Conservation (phyloP, 2,797 vertebrate genomes). For the Botia almorhae region DNA sequence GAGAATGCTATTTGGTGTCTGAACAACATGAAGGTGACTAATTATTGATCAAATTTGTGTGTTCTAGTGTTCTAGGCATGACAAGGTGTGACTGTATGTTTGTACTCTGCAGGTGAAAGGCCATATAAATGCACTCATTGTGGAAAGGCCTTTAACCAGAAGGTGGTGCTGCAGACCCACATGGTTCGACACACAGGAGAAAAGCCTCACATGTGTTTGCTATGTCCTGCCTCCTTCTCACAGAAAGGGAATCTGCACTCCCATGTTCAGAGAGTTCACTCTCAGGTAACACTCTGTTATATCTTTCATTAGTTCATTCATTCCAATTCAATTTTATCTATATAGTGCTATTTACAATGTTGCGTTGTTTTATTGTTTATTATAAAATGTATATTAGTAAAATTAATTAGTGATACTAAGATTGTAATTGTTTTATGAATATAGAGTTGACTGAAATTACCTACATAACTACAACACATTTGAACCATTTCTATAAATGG, state of each 20-base stretch:
- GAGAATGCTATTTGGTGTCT: too few relatives aligned
- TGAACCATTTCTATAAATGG: too few relatives aligned
- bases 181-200: conserved; percentile 98
- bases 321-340: too few relatives aligned
- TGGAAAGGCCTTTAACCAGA: conserved; percentile 98
- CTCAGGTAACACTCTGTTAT: conserved; percentile 81
- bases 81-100: neutral
- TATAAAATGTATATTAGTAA: too few relatives aligned
- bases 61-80: neutral
- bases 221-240: conserved; percentile 96
- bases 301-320: neutral
- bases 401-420: too few relatives aligned
- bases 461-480: too few relatives aligned
- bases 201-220: conserved; percentile 95
- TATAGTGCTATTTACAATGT: too few relatives aligned
- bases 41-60: too few relatives aligned
- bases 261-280: conserved; percentile 96
- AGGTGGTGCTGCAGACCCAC: conserved; percentile 98
- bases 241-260: conserved; percentile 98
- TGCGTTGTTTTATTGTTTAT: too few relatives aligned
- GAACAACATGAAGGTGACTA: too few relatives aligned
- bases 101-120: conserved; percentile 84
- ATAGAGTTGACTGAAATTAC: too few relatives aligned
- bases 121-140: conserved; percentile 93
- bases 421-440: too few relatives aligned